Conservation (phyloP, 1,140 invertebrate genomes). For the Meloidogyne hapla region DNA sequence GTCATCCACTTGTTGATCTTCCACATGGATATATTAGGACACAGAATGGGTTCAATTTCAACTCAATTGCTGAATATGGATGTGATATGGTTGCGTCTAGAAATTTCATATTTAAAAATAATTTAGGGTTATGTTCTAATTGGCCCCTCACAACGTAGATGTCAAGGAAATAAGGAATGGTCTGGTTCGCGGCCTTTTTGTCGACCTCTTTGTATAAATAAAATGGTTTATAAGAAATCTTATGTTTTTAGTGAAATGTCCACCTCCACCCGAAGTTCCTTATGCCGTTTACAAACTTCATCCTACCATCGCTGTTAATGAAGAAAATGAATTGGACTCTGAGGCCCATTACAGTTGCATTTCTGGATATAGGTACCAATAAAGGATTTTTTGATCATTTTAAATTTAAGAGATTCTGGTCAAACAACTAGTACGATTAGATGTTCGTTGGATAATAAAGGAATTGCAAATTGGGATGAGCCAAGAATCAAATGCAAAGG, state of each 20-base stretch:
- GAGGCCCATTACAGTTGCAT: conserved; percentile 86
- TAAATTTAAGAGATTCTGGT: neutral
- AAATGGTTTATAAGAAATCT: conserved; percentile 14
- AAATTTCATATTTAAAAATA: neutral
- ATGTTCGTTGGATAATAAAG: conserved; percentile 80
- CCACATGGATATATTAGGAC: conserved; percentile 56
- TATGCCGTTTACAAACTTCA: conserved; percentile 81
- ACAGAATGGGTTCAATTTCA: conserved; percentile 64
- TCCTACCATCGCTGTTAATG: conserved; percentile 60
- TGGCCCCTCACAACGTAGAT: conserved; percentile 64
- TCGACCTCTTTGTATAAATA: conserved; percentile 51
- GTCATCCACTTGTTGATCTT: conserved; percentile 56
- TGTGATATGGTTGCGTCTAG: conserved; percentile 55
- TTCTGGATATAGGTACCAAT: conserved; percentile 76
- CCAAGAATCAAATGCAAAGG: conserved; percentile 91
- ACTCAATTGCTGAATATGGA: conserved; percentile 64
- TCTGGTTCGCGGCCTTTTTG: conserved; percentile 64
- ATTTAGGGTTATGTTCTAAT: conserved; percentile 64
- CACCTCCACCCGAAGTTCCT: conserved; percentile 79
- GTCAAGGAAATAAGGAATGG: conserved; percentile 67
- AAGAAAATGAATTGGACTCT: conserved; percentile 66
- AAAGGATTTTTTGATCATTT: neutral
- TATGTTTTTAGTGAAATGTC: conserved; percentile 75
- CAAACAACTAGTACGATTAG: conserved; percentile 74
- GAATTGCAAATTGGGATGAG: conserved; percentile 82